Conservation (phyloP, 2,797 vertebrate species). For the Smutsia gigantea region DNA sequence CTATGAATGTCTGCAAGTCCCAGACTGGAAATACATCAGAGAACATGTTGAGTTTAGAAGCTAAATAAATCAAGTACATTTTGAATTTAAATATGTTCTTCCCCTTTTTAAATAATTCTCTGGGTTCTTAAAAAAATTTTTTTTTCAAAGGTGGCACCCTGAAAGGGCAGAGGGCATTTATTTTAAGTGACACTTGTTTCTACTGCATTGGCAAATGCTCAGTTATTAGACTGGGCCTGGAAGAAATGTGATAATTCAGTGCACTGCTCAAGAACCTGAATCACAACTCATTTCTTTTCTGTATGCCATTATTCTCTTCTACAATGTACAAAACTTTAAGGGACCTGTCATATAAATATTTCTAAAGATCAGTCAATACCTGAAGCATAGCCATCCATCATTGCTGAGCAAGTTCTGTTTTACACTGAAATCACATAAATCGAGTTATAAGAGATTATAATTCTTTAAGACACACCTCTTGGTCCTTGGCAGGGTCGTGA, state of each 20-base stretch:
- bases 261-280: conserved; percentile 59
- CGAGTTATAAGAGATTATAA: conserved; percentile 83
- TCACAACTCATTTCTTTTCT: conserved; percentile 57
- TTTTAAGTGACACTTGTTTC: background rate
- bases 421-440: conserved; percentile 84
- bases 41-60: background rate
- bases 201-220: background rate
- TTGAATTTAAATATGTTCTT: conserved; percentile 44
- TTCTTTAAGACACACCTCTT: conserved; percentile 84
- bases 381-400: conserved; percentile 83
- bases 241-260: conserved; percentile 72
- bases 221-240: background rate
- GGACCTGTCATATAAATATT: conserved; percentile 85
- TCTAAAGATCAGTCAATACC: conserved; percentile 86
- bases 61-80: conserved; percentile 41
- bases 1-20: background rate
- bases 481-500: conserved; percentile 84
- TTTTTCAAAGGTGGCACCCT: background rate
- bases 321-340: conserved; percentile 74
- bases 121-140: background rate
- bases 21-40: conserved; percentile 13
- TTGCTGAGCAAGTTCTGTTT: conserved; percentile 83
- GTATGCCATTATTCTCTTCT: conserved; percentile 75
- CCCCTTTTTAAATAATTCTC: conserved; percentile 6
- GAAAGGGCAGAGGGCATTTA: conserved; percentile 1